These are phyloP conservation scores for Coilia nasus DNA, from an alignment of 2,797 vertebrate species.

Conservation along the genomic window DNA sequence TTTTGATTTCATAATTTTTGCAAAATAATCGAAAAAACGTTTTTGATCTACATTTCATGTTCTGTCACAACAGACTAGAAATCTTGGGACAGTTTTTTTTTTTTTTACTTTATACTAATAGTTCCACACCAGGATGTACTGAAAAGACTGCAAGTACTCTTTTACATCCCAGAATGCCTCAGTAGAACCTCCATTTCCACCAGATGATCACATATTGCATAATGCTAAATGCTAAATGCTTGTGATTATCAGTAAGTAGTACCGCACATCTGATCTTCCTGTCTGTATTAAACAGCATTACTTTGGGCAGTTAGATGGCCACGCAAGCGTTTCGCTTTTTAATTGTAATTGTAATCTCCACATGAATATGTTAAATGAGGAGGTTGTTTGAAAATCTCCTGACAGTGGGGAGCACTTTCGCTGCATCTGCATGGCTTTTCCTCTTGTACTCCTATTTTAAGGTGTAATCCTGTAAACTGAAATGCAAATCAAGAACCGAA, in stretches of 20 bases:
- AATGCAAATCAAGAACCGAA: slow-evolving; percentile 97
- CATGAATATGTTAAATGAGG: slow-evolving; percentile 81
- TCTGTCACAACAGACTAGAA: no score
- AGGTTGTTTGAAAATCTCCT: slow-evolving; percentile 82
- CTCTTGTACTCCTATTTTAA: slow-evolving; percentile 85
- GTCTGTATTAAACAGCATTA: slow-evolving; percentile 73
- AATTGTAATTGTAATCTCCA: slow-evolving; percentile 90
- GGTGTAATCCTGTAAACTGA: slow-evolving; percentile 92
- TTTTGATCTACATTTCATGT: no score
- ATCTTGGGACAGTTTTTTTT: not conserved
- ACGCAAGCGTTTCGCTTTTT: slow-evolving; percentile 85
- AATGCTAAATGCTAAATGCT: slow-evolving; percentile 73
- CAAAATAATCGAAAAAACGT: no score
- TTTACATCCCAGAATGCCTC: slow-evolving; percentile 74
- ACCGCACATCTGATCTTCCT: slow-evolving; percentile 70
- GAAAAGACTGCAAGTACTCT: slow-evolving; percentile 69
- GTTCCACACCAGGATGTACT: slow-evolving; percentile 60
- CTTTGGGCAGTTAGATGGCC: slow-evolving; percentile 78
- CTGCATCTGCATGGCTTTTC: slow-evolving; percentile 59
- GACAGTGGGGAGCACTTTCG: slow-evolving; percentile 60
- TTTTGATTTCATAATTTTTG: no score
- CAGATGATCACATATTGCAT: slow-evolving; percentile 80
- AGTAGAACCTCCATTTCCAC: slow-evolving; percentile 66
- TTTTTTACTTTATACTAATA: slow-evolving; percentile 35
- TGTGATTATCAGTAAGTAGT: slow-evolving; percentile 68